These are phyloP conservation scores for Papilio machaon DNA, from an alignment of 1,140 invertebrate species.

Conservation along the genomic window DNA sequence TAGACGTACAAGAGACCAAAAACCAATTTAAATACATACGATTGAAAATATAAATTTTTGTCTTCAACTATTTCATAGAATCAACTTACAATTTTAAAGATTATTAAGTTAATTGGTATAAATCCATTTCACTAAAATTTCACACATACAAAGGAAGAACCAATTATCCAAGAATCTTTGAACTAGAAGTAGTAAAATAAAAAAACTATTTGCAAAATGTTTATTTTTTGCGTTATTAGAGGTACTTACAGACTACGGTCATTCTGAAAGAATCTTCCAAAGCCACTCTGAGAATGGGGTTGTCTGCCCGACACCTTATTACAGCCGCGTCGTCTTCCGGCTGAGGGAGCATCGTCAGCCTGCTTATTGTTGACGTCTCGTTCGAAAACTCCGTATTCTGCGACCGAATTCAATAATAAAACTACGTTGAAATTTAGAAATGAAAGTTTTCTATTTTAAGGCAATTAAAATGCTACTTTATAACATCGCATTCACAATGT, in stretches of 20 bases:
- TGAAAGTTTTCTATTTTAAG: neutral
- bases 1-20: too few relatives aligned
- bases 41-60: too few relatives aligned
- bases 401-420: constrained; percentile 36
- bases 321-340: constrained; percentile 91
- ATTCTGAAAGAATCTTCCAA: constrained; percentile 91
- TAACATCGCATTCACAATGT: neutral
- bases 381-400: constrained; percentile 72
- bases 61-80: too few relatives aligned
- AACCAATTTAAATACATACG: too few relatives aligned
- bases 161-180: neutral
- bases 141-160: neutral
- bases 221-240: constrained; percentile 7
- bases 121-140: too few relatives aligned
- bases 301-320: constrained; percentile 92
- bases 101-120: too few relatives aligned
- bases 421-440: neutral
- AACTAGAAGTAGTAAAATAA: neutral
- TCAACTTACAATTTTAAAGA: too few relatives aligned
- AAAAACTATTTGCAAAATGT: neutral
- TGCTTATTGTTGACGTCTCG: constrained; percentile 87
- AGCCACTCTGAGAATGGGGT: constrained; percentile 87
- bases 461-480: neutral
- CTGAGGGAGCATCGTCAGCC: constrained; percentile 89
- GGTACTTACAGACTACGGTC: constrained; percentile 93